Conservation (phyloP, 2,113 vertebrate genomes). For the Petaurus breviceps region DNA sequence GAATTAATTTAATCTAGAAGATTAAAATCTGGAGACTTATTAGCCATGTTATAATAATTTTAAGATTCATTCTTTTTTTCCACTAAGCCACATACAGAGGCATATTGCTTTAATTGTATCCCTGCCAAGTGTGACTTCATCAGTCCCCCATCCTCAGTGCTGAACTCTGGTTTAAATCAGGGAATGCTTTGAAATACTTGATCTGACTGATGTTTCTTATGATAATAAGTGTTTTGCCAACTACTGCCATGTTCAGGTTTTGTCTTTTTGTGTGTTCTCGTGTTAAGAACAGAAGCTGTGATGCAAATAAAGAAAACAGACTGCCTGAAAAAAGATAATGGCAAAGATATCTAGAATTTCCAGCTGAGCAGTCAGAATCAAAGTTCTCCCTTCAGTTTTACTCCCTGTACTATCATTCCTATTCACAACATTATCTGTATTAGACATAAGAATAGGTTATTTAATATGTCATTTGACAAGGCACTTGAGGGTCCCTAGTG, state of each 20-base stretch:
- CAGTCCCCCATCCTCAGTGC: neutral
- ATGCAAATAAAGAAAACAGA: slow-evolving; percentile 40
- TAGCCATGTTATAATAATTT: neutral
- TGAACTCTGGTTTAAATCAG: slow-evolving; percentile 10
- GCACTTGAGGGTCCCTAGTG: neutral
- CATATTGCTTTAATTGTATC: neutral
- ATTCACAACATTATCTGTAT: slow-evolving; percentile 31
- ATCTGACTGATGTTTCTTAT: slow-evolving; percentile 62
- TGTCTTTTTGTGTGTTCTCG: neutral
- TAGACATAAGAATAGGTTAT: slow-evolving; percentile 26
- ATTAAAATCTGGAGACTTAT: neutral
- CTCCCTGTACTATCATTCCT: slow-evolving; percentile 53
- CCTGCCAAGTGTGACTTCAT: neutral
- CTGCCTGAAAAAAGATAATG: neutral
- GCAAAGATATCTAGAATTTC: neutral
- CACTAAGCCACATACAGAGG: neutral
- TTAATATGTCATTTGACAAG: slow-evolving; percentile 64
- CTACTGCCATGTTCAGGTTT: slow-evolving; percentile 40
- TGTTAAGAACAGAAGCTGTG: neutral
- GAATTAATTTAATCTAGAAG: slow-evolving; percentile 26
- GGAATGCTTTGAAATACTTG: slow-evolving; percentile 45
- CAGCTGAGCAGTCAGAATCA: neutral
- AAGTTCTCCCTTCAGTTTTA: slow-evolving; percentile 32
- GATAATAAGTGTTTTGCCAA: slow-evolving; percentile 57
- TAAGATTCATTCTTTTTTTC: neutral